Evolutionary conservation across 2,888 invertebrate species (phyloP), one percentile per base, ranked within the genome.

Genomic region (Nomada fabriciana): DNA sequence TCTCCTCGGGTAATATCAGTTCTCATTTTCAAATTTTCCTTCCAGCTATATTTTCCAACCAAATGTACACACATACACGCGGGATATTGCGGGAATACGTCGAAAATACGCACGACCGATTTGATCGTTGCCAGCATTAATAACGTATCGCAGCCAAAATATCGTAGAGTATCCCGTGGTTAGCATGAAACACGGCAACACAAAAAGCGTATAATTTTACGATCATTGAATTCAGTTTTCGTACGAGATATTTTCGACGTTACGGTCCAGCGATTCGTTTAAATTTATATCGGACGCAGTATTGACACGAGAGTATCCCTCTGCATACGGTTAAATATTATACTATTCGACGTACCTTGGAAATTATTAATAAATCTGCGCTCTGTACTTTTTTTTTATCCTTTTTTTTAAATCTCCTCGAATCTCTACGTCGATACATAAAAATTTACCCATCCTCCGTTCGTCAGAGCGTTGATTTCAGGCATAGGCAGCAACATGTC

Each of bases 401-500:
- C 7, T 36, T 7, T 36, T 36, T 36, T 36, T 63, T 42, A 13
- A 61, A 25, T 63, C 57, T n/a, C 18, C 42, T 0, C 20, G 50
- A 43, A n/a, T 20, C 7, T 5, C 36, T 5, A n/a, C 25, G 11
- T 29, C 9, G 10, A n/a, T 43, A n/a, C 3, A 10, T 36, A 11
- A 10, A 3, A 29, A 11, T n/a, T n/a, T 4, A 43, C 42, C 43
- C 13, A 18, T 69, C 64, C 29, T 11, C 20, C 13, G 20, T 52
- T 29, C 47, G 64, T 20, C 75, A 93, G 92, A 29, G 91, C 92
- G 20, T 86, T 93, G 25, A 89, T 93, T 64, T 89, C 89, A 42
- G 91, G 92, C 13, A 90, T 93, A 61, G 93, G 93, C 59, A 93
- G 93, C 79, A 93, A 93, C 88, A 89, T 91, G 88, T 93, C 93